Base-by-base conservation (phyloP, 2,888 invertebrate genomes). In the Willowsia nigromaculata region DNA sequence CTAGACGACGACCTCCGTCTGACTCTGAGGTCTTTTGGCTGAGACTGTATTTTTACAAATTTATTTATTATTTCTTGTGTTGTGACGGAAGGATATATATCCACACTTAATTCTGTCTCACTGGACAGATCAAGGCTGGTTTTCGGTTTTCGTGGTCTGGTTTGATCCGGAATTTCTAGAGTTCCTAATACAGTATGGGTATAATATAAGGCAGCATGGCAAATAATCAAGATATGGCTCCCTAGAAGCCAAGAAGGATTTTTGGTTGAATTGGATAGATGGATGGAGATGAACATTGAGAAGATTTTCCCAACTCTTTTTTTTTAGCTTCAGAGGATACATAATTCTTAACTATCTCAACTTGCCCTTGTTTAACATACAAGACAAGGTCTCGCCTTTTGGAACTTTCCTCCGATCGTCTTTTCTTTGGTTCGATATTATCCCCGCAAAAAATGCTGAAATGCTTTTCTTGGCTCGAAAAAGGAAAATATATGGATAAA, bases 41-140 rank as follows among this genome's bases (percentile, higher is more conserved):
- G 1, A 40, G 40, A 3, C 18, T 71, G 7, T 15, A 78, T 78
- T 40, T 71, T 37, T 68, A 30, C 27, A 15, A n/a, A n/a, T n/a
- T n/a, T n/a, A n/a, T n/a, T 43, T 71, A 43, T 76, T 76, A n/a
- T 50, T 47, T 47, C 33, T 78, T 71, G 71, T 43, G 50, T 78
- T 78, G 50, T 53, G 30, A 33, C 33, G n/a, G 53, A 78, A 22
- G 76, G 53, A 78, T 78, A 78, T 53, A 78, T 53, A 53, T 53
- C 50, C 76, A 59, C 50, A 71, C 87, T 87, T 87, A 87, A 81
- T 86, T 78, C 71, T 71, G 71, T 80, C 87, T 87, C 81, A 33
- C 81, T 87, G 87, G 87, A 81, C 87, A 87, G 87, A 87, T 87
- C 87, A 87, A 87, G 87, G 68, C 81, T 78, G 47, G 76, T 85